Conservation (phyloP, 2,797 vertebrate genomes). For the Atherinosoma microstoma region DNA sequence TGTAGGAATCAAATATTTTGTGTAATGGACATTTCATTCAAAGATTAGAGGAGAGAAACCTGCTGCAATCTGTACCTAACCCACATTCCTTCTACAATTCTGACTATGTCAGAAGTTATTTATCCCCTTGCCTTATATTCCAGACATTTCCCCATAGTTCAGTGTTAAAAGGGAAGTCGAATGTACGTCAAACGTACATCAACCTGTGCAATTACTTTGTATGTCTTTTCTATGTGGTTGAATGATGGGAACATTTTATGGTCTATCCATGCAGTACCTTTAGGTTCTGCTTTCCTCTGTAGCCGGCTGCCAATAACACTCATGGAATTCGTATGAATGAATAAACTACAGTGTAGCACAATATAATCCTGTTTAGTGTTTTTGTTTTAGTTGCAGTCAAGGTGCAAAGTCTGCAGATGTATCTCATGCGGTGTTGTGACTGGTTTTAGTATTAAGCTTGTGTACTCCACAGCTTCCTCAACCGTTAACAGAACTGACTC, state of each 20-base stretch:
- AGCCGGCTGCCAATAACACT: constrained; percentile 79
- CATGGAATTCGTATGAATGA: constrained; percentile 81
- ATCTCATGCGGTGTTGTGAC: background rate
- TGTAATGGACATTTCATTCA: constrained; percentile 83
- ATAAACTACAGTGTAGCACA: constrained; percentile 87
- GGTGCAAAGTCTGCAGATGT: background rate
- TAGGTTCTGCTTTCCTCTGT: constrained; percentile 67
- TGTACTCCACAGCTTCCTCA: background rate
- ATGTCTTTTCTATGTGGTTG: constrained; percentile 79
- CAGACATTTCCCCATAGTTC: constrained; percentile 76
- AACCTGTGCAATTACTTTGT: constrained; percentile 90
- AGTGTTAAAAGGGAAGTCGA: constrained; percentile 89
- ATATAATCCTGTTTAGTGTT: constrained; percentile 16
- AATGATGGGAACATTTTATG: constrained; percentile 79
- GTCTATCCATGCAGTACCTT: constrained; percentile 67
- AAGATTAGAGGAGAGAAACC: constrained; percentile 73
- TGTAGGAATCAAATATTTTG: constrained; percentile 81
- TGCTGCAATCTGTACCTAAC: constrained; percentile 79
- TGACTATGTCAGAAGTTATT: constrained; percentile 73
- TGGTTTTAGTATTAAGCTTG: constrained; percentile 8
- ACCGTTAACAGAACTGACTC: background rate
- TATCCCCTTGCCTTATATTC: constrained; percentile 76
- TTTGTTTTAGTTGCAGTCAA: constrained; percentile 6
- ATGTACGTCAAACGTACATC: constrained; percentile 83
- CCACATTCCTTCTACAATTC: constrained; percentile 82